Evolutionary conservation across 2,797 vertebrate genomes (phyloP).

Genomic region (Enteromius paludinosus): DNA sequence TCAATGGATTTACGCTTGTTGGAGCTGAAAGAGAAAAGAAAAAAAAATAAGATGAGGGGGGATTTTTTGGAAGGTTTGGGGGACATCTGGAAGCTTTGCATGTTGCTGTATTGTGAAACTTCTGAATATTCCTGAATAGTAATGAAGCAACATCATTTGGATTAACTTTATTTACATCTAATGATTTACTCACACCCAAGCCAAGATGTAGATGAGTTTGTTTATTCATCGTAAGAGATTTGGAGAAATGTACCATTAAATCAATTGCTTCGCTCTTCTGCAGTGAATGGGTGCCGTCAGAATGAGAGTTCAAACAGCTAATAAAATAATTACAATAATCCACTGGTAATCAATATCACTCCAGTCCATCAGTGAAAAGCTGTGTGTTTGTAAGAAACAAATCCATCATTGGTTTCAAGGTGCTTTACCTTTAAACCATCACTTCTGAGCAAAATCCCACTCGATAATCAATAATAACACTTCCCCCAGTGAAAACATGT

Average conservation of each 20-base stretch:
- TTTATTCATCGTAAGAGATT: not conserved
- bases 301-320: not conserved
- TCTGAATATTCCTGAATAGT: not conserved
- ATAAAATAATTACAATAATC: not conserved
- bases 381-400: not conserved
- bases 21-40: slow-evolving; percentile 76
- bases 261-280: not conserved
- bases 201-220: not conserved
- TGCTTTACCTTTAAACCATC: not conserved
- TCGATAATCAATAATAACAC: too few relatives aligned
- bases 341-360: not conserved
- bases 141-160: not conserved
- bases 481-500: too few relatives aligned
- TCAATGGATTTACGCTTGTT: slow-evolving; percentile 96
- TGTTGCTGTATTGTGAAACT: not conserved
- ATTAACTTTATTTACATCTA: not conserved
- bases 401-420: not conserved
- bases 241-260: not conserved
- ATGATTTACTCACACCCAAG: not conserved
- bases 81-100: not conserved
- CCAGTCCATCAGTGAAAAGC: not conserved
- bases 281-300: not conserved
- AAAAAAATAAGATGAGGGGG: slow-evolving; percentile 3
- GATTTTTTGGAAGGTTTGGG: not conserved
- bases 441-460: too few relatives aligned